Conservation (phyloP, 2,113 vertebrate species). For the Amblyornis subalaris region DNA sequence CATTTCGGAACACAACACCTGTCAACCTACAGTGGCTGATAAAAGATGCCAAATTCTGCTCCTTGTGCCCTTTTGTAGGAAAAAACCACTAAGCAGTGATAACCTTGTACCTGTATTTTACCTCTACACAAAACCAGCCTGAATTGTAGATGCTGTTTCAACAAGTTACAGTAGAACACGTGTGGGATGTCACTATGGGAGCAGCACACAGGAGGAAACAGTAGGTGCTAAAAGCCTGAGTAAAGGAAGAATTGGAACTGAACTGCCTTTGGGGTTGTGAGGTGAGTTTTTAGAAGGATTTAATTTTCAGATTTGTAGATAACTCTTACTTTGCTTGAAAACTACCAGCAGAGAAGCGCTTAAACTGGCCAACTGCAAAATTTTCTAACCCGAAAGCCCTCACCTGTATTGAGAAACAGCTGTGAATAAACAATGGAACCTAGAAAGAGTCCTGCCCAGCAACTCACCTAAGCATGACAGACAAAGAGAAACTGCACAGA, state of each 20-base stretch:
- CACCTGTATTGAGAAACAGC: background rate
- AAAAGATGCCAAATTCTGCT: background rate
- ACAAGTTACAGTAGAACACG: background rate
- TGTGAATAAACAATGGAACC: background rate
- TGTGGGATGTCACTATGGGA: background rate
- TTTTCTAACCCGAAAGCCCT: background rate
- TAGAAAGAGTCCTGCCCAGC: background rate
- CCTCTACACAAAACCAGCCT: background rate
- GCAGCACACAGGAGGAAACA: background rate
- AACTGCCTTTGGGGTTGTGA: background rate
- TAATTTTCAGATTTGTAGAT: background rate
- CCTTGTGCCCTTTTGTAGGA: background rate
- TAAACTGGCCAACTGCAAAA: background rate
- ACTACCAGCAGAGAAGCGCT: background rate
- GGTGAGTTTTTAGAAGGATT: background rate
- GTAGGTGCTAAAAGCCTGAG: background rate
- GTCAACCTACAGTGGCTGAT: background rate
- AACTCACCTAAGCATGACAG: background rate
- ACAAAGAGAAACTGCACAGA: background rate
- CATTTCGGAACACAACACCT: background rate
- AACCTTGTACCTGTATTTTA: background rate
- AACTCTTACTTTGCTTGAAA: background rate
- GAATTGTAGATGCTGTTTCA: background rate
- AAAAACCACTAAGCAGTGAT: fast-evolving
- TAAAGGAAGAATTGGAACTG: background rate